Percentiles rank a stretch among this genome's conserved stretches.
Conservation (phyloP, 1,140 invertebrate genomes). For the Aphaenogaster ashmeadi region DNA sequence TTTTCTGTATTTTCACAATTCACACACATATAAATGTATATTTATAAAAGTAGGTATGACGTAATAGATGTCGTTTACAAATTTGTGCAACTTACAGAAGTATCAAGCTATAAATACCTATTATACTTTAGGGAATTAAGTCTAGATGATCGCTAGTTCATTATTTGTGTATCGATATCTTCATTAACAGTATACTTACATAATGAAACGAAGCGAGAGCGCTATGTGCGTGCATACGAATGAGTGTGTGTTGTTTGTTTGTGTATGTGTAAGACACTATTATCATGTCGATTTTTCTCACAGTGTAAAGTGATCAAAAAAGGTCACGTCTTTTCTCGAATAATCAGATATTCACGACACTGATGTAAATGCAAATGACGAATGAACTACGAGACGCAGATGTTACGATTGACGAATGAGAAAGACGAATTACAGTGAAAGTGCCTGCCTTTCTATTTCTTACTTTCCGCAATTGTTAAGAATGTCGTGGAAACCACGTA, state of each 20-base stretch:
- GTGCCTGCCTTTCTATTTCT: background rate
- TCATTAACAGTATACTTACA: conserved; percentile 33
- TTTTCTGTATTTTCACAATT: conserved; percentile 61
- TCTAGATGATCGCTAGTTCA: conserved; percentile 50
- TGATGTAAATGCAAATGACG: conserved; percentile 13
- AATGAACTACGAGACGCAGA: conserved; percentile 10
- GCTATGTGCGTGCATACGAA: background rate
- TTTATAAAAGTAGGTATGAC: conserved; percentile 73
- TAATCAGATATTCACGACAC: conserved; percentile 12
- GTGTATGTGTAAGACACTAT: background rate
- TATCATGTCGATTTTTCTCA: conserved; percentile 31
- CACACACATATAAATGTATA: conserved; percentile 73
- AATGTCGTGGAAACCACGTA: background rate
- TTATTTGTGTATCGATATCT: conserved; percentile 56
- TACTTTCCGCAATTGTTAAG: conserved; percentile 49
- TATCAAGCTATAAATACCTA: conserved; percentile 61
- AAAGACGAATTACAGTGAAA: conserved; percentile 17
- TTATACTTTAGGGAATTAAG: conserved; percentile 52
- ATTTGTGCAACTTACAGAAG: conserved; percentile 72
- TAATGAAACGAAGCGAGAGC: conserved; percentile 52
- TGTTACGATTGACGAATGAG: conserved; percentile 1
- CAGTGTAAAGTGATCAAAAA: conserved; percentile 21
- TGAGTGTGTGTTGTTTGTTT: background rate
- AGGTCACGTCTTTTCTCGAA: conserved; percentile 8
- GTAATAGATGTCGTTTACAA: conserved; percentile 71